phyloP scores from a whole-genome alignment of 2,113 vertebrate species.

The Podocnemis expansa region DNA sequence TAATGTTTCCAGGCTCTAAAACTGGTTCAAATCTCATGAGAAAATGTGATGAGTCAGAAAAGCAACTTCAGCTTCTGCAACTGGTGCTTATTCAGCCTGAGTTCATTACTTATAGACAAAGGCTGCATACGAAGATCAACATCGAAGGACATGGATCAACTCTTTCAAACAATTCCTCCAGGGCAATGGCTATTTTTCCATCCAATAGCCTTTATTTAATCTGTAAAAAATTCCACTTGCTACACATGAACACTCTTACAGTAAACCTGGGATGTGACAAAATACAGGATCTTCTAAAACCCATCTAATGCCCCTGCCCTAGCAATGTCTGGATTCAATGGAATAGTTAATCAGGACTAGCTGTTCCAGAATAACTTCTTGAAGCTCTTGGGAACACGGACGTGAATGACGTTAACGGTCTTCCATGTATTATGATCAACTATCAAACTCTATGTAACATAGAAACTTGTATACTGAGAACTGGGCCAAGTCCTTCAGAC shows the following conservation, averaged over 20 bases:
- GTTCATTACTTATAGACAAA: neutral
- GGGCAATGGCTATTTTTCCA: neutral
- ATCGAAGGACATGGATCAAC: neutral
- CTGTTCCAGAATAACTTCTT: neutral
- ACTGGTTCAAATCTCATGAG: neutral
- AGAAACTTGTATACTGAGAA: neutral
- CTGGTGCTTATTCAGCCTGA: neutral
- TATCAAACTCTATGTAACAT: neutral
- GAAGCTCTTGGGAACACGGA: neutral
- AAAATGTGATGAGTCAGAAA: neutral
- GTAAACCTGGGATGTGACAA: neutral
- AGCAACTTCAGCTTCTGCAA: neutral
- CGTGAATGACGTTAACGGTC: neutral
- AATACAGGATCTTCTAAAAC: neutral
- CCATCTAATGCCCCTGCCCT: neutral
- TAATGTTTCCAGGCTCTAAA: neutral
- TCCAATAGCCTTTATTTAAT: neutral
- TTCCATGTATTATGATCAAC: neutral
- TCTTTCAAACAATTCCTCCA: neutral
- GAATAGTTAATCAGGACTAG: neutral
- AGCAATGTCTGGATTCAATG: neutral
- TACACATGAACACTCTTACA: neutral
- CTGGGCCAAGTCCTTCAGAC: neutral
- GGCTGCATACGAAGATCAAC: neutral
- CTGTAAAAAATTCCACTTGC: neutral